phyloP scores from a whole-genome alignment of 2,888 invertebrate species.

The Abrostola tripartita region DNA sequence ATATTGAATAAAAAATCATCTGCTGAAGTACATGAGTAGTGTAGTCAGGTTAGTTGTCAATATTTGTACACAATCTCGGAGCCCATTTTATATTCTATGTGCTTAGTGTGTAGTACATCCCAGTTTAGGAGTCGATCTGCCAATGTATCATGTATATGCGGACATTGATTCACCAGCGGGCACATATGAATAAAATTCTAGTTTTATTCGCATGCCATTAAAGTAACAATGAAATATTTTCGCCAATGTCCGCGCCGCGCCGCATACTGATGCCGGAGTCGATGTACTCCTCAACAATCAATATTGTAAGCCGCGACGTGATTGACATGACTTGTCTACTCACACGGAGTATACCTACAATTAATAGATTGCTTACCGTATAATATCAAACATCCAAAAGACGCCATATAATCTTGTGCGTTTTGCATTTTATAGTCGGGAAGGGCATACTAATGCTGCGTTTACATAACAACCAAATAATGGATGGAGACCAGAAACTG shows the following conservation, averaged over 20 bases:
- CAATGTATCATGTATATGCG: conserved; percentile 21
- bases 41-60: too few relatives aligned
- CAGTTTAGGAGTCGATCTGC: conserved; percentile 14
- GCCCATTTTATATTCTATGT: background rate
- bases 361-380: background rate
- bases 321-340: conserved; percentile 17
- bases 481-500: too few relatives aligned
- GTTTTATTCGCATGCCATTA: conserved; percentile 61
- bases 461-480: too few relatives aligned
- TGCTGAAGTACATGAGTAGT: too few relatives aligned
- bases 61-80: too few relatives aligned
- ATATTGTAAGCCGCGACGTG: conserved; percentile 31
- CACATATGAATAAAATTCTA: conserved; percentile 52
- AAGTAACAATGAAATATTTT: conserved; percentile 80
- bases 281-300: conserved; percentile 37
- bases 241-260: conserved; percentile 48
- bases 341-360: conserved; percentile 1
- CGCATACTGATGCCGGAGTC: conserved; percentile 60
- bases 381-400: background rate
- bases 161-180: conserved; percentile 19
- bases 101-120: background rate
- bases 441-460: too few relatives aligned
- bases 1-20: too few relatives aligned
- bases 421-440: too few relatives aligned
- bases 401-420: background rate